Evolutionary conservation across 1,140 invertebrate genomes (phyloP), one percentile per base, ranked within the genome.

Genomic region (Branchinecta lindahli): DNA sequence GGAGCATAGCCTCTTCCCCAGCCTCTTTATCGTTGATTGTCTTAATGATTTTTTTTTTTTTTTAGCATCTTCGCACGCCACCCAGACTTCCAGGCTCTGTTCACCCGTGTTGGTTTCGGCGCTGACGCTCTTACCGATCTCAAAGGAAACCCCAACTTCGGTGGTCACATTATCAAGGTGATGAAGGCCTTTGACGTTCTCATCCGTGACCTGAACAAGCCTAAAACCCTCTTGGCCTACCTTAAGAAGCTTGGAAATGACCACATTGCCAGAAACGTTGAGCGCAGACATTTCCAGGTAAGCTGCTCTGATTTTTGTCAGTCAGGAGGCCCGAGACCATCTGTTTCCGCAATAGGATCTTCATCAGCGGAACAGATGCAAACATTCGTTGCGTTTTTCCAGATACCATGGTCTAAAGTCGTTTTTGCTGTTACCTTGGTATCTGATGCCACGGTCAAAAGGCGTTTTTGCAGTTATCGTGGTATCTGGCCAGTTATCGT

Each of bases 261-360:
- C 6, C 52, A 61, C 52, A 61, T 61, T 61, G 52, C 52, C 18
- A 61, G 52, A 61, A 61, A 61, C 18, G 52, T 61, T 61, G 52
- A 61, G 18, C 52, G 52, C 18, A 12, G 52, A 15, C 52, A 61
- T 61, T 61, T 61, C 52, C 52, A 61, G 52, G 52, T 61, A 61
- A 61, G 18, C 33, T 33, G 1, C 33, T 33, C 5, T 1, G 33
- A 33, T 33, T 33, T 33, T 33, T 33, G 33, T 33, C 33, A 33
- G 33, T 33, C n/a, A n/a, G n/a, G n/a, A n/a, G 33, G 33, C 33
- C 33, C 33, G 33, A 33, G 33, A 33, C 33, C 33, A 33, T 33
- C 33, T 33, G 33, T 1, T 33, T 33, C 33, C 33, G 5, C 33
- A 33, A 3, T 5, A 33, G 33, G 33, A 33, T 33, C 33, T 33